phyloP scores from a whole-genome alignment of 53 echinoderm and acorn worm species.

The Luidia sarsii region DNA sequence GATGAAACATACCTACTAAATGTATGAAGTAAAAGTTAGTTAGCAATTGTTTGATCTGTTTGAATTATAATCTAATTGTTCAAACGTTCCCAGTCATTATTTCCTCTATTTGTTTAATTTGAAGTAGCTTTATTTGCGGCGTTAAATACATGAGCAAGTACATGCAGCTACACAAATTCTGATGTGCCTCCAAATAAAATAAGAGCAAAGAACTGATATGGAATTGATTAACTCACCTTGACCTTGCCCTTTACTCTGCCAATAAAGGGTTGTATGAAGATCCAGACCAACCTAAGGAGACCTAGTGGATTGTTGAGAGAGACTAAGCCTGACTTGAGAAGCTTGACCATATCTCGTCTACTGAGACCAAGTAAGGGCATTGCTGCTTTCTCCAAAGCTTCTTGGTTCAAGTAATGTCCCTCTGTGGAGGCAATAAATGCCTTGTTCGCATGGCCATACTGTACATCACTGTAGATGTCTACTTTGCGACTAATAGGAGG shows the following conservation, averaged over 20 bases:
- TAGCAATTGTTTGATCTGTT: too few species aligned
- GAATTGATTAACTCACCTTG: slow-evolving; percentile 8
- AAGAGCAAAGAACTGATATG: background rate
- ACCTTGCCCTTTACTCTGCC: slow-evolving; percentile 30
- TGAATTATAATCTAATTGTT: too few species aligned
- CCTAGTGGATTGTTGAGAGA: slow-evolving; percentile 46
- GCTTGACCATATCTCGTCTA: slow-evolving; percentile 34
- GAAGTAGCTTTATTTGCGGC: too few species aligned
- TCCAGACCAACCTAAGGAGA: slow-evolving; percentile 24
- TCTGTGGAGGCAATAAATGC: slow-evolving; percentile 5
- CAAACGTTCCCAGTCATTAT: too few species aligned
- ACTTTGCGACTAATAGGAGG: slow-evolving; percentile 31
- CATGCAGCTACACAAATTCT: too few species aligned
- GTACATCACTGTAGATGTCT: slow-evolving; percentile 22
- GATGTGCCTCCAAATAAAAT: background rate
- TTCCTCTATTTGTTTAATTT: too few species aligned
- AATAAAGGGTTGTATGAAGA: slow-evolving; percentile 36
- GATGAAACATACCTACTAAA: too few species aligned
- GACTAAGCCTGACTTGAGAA: slow-evolving; percentile 34
- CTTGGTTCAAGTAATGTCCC: background rate
- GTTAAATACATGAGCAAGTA: too few species aligned
- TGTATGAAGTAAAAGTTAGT: too few species aligned
- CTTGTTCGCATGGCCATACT: slow-evolving; percentile 21
- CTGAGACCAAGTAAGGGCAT: slow-evolving; percentile 4
- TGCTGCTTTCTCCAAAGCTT: background rate